phyloP scores from a whole-genome alignment of 2,797 vertebrate species.

The Paramormyrops hopkinsi region DNA sequence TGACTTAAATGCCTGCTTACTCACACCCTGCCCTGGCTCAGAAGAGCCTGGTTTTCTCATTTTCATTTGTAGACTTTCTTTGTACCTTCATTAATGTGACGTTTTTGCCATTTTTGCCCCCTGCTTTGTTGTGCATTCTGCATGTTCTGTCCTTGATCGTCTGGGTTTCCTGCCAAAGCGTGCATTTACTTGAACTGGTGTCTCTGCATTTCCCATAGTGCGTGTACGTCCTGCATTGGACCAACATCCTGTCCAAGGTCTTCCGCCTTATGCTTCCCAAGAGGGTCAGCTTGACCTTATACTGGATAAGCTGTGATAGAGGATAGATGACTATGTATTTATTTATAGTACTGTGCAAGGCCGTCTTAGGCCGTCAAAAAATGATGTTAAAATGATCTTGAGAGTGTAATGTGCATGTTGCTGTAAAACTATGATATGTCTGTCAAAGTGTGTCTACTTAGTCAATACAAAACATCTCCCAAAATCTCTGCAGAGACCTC shows the following conservation, averaged over 20 bases:
- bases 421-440: not conserved
- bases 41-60: not conserved
- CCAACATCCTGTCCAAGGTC: not conserved
- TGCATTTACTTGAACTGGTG: not conserved
- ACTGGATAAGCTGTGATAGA: not conserved
- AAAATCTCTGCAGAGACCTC: not conserved
- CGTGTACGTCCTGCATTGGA: not conserved
- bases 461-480: not conserved
- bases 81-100: not conserved
- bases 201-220: not conserved
- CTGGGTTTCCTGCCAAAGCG: not conserved
- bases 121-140: not conserved
- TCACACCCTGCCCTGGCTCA: not conserved
- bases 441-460: not conserved
- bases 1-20: not conserved
- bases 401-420: not conserved
- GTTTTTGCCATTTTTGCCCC: not conserved
- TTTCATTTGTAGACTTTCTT: not conserved
- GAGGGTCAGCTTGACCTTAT: not conserved
- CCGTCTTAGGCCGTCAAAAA: not conserved
- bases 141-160: not conserved
- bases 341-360: not conserved
- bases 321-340: not conserved
- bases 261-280: not conserved
- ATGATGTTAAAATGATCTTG: not conserved